phyloP scores from a whole-genome alignment of 2,888 invertebrate genomes.

The Leucoptera coffeella region DNA sequence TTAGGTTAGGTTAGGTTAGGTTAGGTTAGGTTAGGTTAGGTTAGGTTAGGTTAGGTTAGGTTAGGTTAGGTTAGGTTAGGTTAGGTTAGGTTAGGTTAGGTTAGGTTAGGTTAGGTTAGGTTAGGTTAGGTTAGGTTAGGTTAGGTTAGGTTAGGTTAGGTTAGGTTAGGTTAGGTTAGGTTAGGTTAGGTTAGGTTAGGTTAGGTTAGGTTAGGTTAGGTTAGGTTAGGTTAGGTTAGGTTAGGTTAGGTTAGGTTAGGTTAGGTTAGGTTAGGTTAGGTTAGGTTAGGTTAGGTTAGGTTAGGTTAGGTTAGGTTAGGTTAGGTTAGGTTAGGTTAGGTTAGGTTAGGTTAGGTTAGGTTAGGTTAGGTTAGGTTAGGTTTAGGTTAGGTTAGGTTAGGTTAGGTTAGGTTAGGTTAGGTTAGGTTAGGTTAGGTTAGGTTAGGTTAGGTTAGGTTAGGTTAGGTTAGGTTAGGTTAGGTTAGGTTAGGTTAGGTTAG shows the following conservation, averaged over 20 bases:
- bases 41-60: conserved; percentile 3
- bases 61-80: conserved; percentile 3
- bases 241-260: conserved; percentile 2
- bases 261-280: conserved; percentile 2
- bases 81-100: conserved; percentile 2
- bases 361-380: too few relatives aligned
- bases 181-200: conserved; percentile 3
- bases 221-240: conserved; percentile 2
- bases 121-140: conserved; percentile 7
- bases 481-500: too few relatives aligned
- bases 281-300: conserved; percentile 2
- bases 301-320: conserved; percentile 2
- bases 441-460: too few relatives aligned
- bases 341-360: conserved; percentile 2
- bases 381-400: too few relatives aligned
- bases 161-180: conserved; percentile 5
- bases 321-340: conserved; percentile 2
- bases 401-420: too few relatives aligned
- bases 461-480: too few relatives aligned
- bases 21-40: conserved; percentile 7
- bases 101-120: conserved; percentile 6
- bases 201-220: conserved; percentile 2
- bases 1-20: conserved; percentile 6
- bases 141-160: conserved; percentile 7
- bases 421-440: too few relatives aligned